Base-by-base conservation (phyloP, 37 sponge, comb jelly and placozoan genomes). In the Dysidea cf. avara region DNA sequence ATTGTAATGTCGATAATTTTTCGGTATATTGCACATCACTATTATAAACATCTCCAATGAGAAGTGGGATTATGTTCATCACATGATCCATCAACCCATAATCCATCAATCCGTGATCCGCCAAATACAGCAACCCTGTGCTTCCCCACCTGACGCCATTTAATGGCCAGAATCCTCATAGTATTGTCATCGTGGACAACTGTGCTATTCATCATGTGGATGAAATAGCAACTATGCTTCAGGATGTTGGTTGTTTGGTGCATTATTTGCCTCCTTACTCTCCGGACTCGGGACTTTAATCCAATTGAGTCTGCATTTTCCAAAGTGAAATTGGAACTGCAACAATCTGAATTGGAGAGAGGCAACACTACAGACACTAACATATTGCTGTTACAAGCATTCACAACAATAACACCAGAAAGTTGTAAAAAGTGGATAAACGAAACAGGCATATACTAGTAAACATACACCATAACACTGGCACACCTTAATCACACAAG, bases 161-260 rank as follows among this genome's bases (percentile, higher is more conserved):
- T 49, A 16, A 49, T 49, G 51, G 51, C 51, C 16, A 18, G 16
- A 49, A 16, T 49, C 51, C 51, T 49, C 13, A 49, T 49, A 18
- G 16, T 49, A 49, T 49, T 21, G 65, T 64, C 14, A 32, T 64
- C 17, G 34, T 64, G 65, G 60, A 58, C 60, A 58, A 58, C 60
- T 58, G 60, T 25, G 14, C 60, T 11, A n/a, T 58, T 20, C 60
- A 58, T 20, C 60, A 58, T 58, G 25, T n/a, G 24, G 21, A 13
- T 58, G 60, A 58, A n/a, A 25, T 58, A 24, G 9, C 14, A 20
- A n/a, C 14, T n/a, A 12, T 13, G 9, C 21, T 58, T 58, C 25
- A 58, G 9, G 22, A 58, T 58, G 60, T 25, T 21, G 60, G 60
- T n/a, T n/a, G n/a, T n/a, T n/a, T n/a, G n/a, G n/a, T n/a, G n/a